These are phyloP conservation scores for Chorisops tibialis DNA, from an alignment of 2,888 invertebrate species.

Conservation along the genomic window DNA sequence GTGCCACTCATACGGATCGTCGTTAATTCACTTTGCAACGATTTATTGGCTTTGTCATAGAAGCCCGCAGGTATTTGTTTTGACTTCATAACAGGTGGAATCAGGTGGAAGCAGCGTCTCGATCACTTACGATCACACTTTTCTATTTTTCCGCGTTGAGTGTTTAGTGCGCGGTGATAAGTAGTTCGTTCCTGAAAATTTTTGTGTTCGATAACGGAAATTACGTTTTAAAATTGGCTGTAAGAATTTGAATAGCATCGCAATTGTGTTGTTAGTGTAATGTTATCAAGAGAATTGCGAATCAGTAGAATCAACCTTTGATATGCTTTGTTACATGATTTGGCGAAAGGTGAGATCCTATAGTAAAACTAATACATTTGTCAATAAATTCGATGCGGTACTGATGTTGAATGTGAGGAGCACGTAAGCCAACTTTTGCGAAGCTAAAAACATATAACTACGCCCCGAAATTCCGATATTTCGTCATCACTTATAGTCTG, in stretches of 20 bases:
- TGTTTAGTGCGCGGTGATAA: not conserved
- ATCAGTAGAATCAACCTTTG: not conserved
- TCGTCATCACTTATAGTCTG: too few species aligned
- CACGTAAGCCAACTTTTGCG: too few species aligned
- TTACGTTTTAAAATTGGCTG: too few species aligned
- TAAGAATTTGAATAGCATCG: too few species aligned
- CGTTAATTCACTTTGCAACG: slow-evolving; percentile 24
- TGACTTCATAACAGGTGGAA: slow-evolving; percentile 21
- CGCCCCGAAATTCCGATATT: too few species aligned
- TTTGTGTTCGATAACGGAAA: too few species aligned
- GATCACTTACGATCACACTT: slow-evolving; percentile 1
- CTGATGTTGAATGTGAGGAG: too few species aligned
- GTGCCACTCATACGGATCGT: slow-evolving; percentile 22
- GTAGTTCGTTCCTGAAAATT: not conserved
- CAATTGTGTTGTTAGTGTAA: too few species aligned
- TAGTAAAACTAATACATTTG: too few species aligned
- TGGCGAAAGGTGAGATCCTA: slow-evolving; percentile 16
- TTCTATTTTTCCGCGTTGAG: slow-evolving; percentile 4
- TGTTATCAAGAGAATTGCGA: too few species aligned
- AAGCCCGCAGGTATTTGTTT: slow-evolving; percentile 16
- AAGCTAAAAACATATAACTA: too few species aligned
- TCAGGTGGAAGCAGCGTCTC: slow-evolving; percentile 14
- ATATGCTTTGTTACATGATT: slow-evolving; percentile 20
- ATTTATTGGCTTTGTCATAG: slow-evolving; percentile 18
- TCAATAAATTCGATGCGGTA: too few species aligned